Evolutionary conservation across 1,140 invertebrate genomes (phyloP), one percentile per base, ranked within the genome.

Genomic region (Wiebesia pumilae): DNA sequence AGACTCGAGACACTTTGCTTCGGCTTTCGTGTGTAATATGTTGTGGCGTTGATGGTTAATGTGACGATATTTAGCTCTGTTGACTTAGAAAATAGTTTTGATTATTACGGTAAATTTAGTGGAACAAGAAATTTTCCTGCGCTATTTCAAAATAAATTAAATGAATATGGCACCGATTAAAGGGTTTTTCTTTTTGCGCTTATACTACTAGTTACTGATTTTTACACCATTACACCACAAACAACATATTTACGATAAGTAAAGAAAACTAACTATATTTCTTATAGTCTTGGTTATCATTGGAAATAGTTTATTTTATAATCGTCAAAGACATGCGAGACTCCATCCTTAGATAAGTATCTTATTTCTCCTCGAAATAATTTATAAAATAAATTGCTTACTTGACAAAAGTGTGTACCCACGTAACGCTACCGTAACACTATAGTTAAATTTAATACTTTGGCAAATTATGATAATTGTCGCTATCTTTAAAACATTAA

Each of bases 31-130:
- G 21, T 65, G 43, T 80, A 84, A 84, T 85, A 81, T 81, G 84
- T 86, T 81, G 79, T 62, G 54, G 67, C 73, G 85, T 83, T 86
- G 82, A 82, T 71, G 85, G 58, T 82, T 86, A 86, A 86, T 82
- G 85, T 67, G 85, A 54, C 79, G 33, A 82, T 75, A 82, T 82
- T 43, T 71, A 80, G 54, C 51, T 78, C 47, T n/a, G 21, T 38
- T 54, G 69, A 40, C 69, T 35, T 16, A 62, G 69, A 58, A 65
- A 84, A 73, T 65, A 67, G 81, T 84, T 81, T 81, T n/a, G 38
- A 85, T 85, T 85, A 83, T 88, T 78, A 87, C 33, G 33, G 65
- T 38, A 69, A 54, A 81, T 43, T 79, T 79, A 54, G 35, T 47
- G 51, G 35, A 33, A 4, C 51, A 40, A 33, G 30, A 80, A 65